Evolutionary conservation across 2,888 invertebrate species (phyloP).

Genomic region (Mechanitis mazaeus): DNA sequence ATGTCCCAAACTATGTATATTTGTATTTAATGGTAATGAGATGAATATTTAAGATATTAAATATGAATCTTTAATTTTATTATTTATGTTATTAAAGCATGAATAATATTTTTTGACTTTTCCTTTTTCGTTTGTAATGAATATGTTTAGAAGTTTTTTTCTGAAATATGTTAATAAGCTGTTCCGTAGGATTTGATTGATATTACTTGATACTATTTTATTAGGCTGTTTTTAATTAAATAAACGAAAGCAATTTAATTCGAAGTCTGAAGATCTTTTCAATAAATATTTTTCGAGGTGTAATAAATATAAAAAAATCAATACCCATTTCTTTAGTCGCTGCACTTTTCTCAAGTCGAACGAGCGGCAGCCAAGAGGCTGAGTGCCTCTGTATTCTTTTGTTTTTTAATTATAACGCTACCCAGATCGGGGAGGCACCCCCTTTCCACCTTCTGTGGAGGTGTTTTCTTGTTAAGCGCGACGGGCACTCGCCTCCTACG

Average conservation of each 20-base stretch:
- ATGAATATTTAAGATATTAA: no score
- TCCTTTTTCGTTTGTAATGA: no score
- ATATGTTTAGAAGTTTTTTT: no score
- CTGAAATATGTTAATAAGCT: no score
- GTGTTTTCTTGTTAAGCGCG: constrained; percentile 69
- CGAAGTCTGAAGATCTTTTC: neutral
- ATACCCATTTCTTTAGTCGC: constrained; percentile 42
- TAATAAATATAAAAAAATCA: constrained; percentile 23
- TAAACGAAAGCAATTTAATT: neutral
- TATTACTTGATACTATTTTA: no score
- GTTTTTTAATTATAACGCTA: constrained; percentile 76
- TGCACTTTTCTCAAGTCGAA: constrained; percentile 69
- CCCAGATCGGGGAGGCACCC: constrained; percentile 54
- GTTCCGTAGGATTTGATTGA: no score
- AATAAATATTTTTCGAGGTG: constrained; percentile 2
- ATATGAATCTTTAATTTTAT: no score
- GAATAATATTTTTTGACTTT: no score
- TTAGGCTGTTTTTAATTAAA: neutral
- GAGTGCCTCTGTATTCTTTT: constrained; percentile 75
- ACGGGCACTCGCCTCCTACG: constrained; percentile 69
- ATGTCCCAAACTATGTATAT: no score
- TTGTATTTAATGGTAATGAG: no score
- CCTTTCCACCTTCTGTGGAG: constrained; percentile 62
- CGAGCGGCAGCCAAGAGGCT: constrained; percentile 62
- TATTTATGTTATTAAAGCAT: no score